Evolutionary conservation across 2,888 invertebrate species (phyloP).

Genomic region (Amphipoea lucens): DNA sequence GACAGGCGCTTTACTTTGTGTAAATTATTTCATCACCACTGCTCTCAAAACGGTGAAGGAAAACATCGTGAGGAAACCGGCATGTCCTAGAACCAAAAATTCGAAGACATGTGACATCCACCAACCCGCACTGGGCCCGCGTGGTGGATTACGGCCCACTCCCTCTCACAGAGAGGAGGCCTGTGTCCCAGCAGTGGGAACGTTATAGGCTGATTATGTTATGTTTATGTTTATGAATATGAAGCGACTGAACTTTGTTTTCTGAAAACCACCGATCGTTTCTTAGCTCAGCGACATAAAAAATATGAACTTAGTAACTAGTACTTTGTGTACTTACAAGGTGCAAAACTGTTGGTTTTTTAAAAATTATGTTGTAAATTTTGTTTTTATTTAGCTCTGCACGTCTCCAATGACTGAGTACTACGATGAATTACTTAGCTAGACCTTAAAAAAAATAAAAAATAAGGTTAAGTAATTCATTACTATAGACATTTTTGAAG

Average conservation of each 20-base stretch:
- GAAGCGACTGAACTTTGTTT: background rate
- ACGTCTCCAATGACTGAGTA: background rate
- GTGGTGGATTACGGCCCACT: too few relatives aligned
- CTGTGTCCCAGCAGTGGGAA: too few relatives aligned
- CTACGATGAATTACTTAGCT: background rate
- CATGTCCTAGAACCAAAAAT: too few relatives aligned
- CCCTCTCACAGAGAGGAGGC: too few relatives aligned
- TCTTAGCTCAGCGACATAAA: conserved; percentile 2
- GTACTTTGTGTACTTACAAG: background rate
- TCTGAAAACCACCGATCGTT: background rate
- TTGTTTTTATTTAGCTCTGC: background rate
- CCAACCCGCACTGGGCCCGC: too few relatives aligned
- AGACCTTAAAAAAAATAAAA: background rate
- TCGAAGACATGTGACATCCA: too few relatives aligned
- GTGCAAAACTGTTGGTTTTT: background rate
- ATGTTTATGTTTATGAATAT: background rate
- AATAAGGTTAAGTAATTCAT: background rate
- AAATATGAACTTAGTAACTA: background rate
- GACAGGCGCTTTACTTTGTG: too few relatives aligned
- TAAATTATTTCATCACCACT: too few relatives aligned
- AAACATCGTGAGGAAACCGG: too few relatives aligned
- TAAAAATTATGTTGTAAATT: background rate
- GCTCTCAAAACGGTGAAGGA: too few relatives aligned
- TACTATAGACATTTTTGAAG: background rate
- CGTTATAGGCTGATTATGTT: too few relatives aligned